These are phyloP conservation scores for Eristalis arbustorum DNA, from an alignment of 2,888 invertebrate genomes.

Conservation along the genomic window DNA sequence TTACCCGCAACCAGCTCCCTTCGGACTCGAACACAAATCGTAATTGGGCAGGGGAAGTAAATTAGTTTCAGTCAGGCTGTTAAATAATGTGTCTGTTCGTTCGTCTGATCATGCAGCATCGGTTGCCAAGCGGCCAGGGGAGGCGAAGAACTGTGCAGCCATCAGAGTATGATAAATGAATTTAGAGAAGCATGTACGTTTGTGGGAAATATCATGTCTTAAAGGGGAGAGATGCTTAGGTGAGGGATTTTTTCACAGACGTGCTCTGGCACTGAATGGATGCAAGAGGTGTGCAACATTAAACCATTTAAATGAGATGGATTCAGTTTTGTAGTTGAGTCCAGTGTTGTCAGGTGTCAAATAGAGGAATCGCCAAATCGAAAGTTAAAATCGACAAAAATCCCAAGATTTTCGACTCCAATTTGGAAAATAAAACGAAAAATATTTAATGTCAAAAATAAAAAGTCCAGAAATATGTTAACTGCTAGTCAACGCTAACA, in stretches of 20 bases:
- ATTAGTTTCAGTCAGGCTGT: slow-evolving; percentile 57
- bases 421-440: too few relatives aligned
- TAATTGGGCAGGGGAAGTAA: slow-evolving; percentile 50
- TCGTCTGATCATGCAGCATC: slow-evolving; percentile 15
- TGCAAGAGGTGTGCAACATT: too few relatives aligned
- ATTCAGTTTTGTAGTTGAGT: too few relatives aligned
- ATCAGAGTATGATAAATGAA: slow-evolving; percentile 21
- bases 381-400: too few relatives aligned
- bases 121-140: background rate
- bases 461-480: too few relatives aligned
- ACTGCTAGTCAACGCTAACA: too few relatives aligned
- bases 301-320: too few relatives aligned
- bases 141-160: background rate
- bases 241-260: too few relatives aligned
- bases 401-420: too few relatives aligned
- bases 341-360: too few relatives aligned
- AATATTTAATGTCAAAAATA: too few relatives aligned
- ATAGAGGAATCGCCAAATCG: too few relatives aligned
- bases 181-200: background rate
- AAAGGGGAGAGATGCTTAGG: background rate
- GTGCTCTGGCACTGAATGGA: background rate
- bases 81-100: slow-evolving; percentile 38
- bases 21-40: slow-evolving; percentile 28
- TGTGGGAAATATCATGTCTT: background rate
- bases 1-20: background rate